Evolutionary conservation across 1,140 invertebrate species (phyloP).

Genomic region (Hormaphis cornu): DNA sequence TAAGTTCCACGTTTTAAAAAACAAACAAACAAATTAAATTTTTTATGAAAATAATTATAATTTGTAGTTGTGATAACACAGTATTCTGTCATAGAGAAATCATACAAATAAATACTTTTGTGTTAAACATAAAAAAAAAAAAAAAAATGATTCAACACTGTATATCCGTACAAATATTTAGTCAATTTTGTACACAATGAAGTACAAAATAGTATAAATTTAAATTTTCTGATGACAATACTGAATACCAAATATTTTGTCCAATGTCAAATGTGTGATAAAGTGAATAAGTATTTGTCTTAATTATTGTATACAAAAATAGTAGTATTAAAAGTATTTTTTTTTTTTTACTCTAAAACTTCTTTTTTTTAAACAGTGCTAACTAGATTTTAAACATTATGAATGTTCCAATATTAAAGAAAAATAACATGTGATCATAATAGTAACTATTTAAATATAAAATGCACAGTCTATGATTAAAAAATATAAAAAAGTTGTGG

Average conservation of each 20-base stretch:
- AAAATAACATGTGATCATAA: not conserved
- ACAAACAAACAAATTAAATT: not conserved
- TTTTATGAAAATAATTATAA: not conserved
- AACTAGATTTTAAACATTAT: not conserved
- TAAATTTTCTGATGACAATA: not conserved
- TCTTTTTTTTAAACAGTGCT: too few relatives aligned
- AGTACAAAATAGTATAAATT: constrained; percentile 3
- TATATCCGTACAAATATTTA: constrained; percentile 21
- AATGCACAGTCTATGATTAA: not conserved
- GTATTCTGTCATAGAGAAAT: not conserved
- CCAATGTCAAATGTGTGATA: not conserved
- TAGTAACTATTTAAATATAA: not conserved
- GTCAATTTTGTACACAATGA: not conserved
- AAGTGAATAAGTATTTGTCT: not conserved
- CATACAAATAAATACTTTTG: not conserved
- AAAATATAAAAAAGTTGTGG: not conserved
- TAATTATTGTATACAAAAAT: constrained; percentile 1
- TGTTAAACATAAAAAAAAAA: constrained; percentile 7
- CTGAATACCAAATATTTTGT: not conserved
- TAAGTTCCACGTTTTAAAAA: not conserved
- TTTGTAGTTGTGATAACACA: not conserved
- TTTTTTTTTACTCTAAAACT: not conserved
- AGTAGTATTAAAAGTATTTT: not conserved
- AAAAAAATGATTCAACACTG: not conserved
- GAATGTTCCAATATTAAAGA: not conserved